Base-by-base conservation (phyloP, 2,113 vertebrate species). In the Gymnorhina tibicen region DNA sequence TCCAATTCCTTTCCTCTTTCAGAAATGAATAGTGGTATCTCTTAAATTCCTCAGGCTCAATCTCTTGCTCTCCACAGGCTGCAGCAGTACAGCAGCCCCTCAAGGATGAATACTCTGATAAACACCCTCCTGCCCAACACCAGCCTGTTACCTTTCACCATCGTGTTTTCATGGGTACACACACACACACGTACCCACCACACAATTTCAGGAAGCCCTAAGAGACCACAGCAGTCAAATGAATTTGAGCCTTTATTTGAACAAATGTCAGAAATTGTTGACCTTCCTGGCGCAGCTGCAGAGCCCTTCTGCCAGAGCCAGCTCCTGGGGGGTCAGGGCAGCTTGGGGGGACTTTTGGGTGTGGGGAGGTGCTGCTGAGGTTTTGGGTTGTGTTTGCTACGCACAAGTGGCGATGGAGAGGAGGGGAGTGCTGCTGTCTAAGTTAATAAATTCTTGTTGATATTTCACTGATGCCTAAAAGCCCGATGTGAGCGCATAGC, bases 161-260 rank as follows among this genome's bases (percentile, higher is more conserved):
- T 7, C 0, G 0, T 52, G 63, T 50, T 83, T 63, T 53, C 3
- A 0, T 12, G 35, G 60, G 47, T 12, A 39, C 9, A 3, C 2
- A 1, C 41, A 32, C 16, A 12, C 6, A 16, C 3, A 16, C 2
- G 7, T 3, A 13, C 4, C 3, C 16, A 19, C 3, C 9, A 8
- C 13, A 7, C 50, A 16, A 13, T 49, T 85, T 55, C 82, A 66
- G 87, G 87, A 76, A 75, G 76, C 68, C 18, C 1, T 32, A 9
- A 53, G 63, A 85, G 33, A 46, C 58, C 37, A 35, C 67, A 70
- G 82, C 69, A 96, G 69, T 58, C 76, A 72, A 52, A 56, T 49
- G 64, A 92, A 92, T 70, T 23, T 16, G 70, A 87, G 75, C 53
- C 62, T 93, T 87, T 82, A 56, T 85, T 73, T 93, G 74, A 85